These are phyloP conservation scores for Garra rufa DNA, from an alignment of 2,113 vertebrate species.

Conservation along the genomic window DNA sequence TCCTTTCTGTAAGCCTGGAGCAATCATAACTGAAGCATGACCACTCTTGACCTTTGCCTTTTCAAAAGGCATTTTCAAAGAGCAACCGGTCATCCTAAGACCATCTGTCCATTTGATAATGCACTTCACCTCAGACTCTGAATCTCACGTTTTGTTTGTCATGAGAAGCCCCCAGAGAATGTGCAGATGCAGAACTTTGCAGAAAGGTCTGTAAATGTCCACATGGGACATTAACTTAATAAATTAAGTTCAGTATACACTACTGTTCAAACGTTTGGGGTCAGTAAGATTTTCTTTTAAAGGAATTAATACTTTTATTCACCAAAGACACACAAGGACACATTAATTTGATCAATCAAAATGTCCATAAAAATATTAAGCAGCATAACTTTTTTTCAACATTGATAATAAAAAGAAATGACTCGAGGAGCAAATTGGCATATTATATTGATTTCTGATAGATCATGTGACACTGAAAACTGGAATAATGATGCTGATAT, in stretches of 20 bases:
- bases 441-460: background rate
- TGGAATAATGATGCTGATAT: too few species aligned
- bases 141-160: conserved; percentile 3
- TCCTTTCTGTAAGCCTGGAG: background rate
- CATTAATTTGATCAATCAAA: too few species aligned
- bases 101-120: conserved; percentile 21
- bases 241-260: conserved; percentile 2
- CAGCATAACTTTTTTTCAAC: background rate
- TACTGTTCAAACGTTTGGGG: background rate
- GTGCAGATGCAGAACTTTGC: background rate
- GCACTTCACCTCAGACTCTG: background rate
- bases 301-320: background rate
- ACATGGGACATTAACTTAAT: background rate
- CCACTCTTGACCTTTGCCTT: conserved; percentile 9
- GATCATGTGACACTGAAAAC: background rate
- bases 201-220: background rate
- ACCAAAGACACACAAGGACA: background rate
- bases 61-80: conserved; percentile 26
- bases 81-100: background rate
- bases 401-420: background rate
- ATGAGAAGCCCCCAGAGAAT: background rate
- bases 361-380: background rate
- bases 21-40: background rate
- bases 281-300: too few species aligned
- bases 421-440: background rate